Evolutionary conservation across 2,113 vertebrate species (phyloP).

Genomic region (Microtus pennsylvanicus): DNA sequence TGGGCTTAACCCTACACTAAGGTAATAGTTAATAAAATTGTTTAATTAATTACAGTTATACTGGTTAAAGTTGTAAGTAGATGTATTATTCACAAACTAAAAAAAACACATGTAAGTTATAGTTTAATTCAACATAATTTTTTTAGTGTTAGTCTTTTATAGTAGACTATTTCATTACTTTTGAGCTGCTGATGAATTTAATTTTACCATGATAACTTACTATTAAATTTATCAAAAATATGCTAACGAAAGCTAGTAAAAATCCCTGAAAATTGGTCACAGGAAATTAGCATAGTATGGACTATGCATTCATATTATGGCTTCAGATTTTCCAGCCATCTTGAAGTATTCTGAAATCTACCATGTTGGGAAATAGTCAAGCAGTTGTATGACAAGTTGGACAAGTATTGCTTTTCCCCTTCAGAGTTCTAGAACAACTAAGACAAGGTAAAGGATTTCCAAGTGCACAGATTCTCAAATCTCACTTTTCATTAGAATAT

Average conservation of each 20-base stretch:
- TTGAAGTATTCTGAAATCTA: neutral
- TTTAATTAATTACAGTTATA: neutral
- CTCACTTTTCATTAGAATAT: neutral
- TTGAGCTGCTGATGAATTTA: neutral
- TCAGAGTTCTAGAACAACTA: neutral
- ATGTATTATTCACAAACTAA: neutral
- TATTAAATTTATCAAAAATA: neutral
- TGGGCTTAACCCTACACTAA: too few species aligned
- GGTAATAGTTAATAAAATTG: neutral
- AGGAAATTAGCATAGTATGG: neutral
- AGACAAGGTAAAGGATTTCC: neutral
- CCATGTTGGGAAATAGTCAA: too few species aligned
- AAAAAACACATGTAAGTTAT: neutral
- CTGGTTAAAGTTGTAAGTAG: neutral
- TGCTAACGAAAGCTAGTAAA: neutral
- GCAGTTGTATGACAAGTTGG: neutral
- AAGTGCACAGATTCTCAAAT: neutral
- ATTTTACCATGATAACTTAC: neutral
- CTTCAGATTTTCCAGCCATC: neutral
- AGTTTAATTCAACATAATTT: neutral
- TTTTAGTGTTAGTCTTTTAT: neutral
- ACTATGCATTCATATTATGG: neutral
- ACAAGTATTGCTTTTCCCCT: fast-evolving
- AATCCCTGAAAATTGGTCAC: neutral
- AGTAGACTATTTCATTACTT: neutral